Evolutionary conservation across 2,113 vertebrate genomes (phyloP).

Genomic region (Anhinga rufa): DNA sequence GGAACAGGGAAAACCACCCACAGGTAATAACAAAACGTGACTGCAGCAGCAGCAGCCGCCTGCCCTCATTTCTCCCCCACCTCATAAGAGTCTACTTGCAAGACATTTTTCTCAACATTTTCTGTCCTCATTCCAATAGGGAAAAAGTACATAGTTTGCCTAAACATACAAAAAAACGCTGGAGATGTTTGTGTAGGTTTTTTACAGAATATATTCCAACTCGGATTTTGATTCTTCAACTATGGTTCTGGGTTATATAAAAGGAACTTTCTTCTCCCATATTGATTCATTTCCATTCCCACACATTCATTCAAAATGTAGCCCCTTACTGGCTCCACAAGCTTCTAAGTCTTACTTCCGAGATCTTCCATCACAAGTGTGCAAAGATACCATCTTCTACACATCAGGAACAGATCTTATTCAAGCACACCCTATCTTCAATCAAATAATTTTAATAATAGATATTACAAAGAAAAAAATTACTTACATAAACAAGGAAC

Average conservation of each 20-base stretch:
- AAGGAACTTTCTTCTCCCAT: neutral
- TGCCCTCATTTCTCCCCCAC: neutral
- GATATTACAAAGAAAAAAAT: neutral
- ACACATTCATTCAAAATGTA: neutral
- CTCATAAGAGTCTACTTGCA: neutral
- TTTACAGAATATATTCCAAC: neutral
- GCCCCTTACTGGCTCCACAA: neutral
- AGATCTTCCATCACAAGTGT: neutral
- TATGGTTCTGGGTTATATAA: neutral
- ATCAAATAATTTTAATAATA: neutral
- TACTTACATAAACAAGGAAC: neutral
- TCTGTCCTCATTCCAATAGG: neutral
- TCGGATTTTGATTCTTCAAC: neutral
- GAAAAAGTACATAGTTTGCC: neutral
- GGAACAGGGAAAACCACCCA: neutral
- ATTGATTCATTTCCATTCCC: neutral
- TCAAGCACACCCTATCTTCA: neutral
- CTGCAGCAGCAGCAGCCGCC: neutral
- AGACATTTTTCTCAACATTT: neutral
- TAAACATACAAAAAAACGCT: neutral
- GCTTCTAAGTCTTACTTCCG: neutral
- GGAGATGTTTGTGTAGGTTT: neutral
- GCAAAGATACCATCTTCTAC: neutral
- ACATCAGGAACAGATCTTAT: neutral
- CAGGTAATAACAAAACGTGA: neutral